Evolutionary conservation across 2,797 vertebrate genomes (phyloP), one percentile per base, ranked within the genome.

Genomic region (Sebastolobus alascanus): DNA sequence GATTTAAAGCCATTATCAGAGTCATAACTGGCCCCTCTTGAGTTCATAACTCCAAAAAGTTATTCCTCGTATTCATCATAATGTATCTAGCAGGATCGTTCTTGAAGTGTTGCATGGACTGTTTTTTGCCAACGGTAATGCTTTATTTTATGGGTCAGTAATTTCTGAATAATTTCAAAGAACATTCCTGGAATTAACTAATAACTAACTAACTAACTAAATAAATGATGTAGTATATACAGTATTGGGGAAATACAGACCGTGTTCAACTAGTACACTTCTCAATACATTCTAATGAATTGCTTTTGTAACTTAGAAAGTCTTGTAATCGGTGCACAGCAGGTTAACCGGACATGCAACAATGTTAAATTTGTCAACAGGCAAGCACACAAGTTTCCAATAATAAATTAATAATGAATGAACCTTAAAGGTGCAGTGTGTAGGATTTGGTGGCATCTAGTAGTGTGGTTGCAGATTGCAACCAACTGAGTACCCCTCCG

Each of bases 1-100:
- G 46, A 73, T 80, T 75, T 52, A 66, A 52, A 52, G 20, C n/a
- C 5, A 31, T 58, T 50, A 29, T 55, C n/a, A n/a, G n/a, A 46
- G 22, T 56, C 29, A 29, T 18, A 46, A 38, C 38, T n/a, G 27
- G 35, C 8, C 11, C 20, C 6, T 43, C 33, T 20, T 46, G 29
- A 54, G 9, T 25, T 54, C 20, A 38, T 25, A 11, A 52, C 3
- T 61, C 40, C 25, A 13, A 61, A 38, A 73, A 4, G 8, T 33
- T 56, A 14, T 27, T 16, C 25, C 8, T 29, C n/a, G 1, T 66
- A 14, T 73, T 52, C 4, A 22, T 22, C 33, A 60, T 60, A 31
- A 10, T 50, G 25, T 46, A 31, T 25, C 14, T 29, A 2, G 2
- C 8, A 25, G 29, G 3, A 31, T 5, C 11, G 4, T 38, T 64